phyloP scores from a whole-genome alignment of 1,140 invertebrate species.

The Papilio machaon region DNA sequence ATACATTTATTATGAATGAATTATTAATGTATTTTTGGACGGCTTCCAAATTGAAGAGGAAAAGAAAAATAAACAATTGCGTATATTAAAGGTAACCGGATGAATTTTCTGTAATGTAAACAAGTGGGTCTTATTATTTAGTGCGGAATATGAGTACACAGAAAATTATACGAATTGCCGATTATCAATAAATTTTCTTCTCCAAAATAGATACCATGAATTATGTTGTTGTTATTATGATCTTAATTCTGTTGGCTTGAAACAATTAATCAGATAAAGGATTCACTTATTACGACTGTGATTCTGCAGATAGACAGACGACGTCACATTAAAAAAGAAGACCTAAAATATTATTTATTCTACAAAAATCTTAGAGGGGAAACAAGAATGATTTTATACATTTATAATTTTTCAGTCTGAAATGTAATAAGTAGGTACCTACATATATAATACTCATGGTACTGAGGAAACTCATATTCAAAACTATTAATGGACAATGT shows the following conservation, averaged over 20 bases:
- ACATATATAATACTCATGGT: background rate
- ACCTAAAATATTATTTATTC: too few species aligned
- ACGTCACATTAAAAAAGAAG: background rate
- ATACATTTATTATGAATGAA: constrained; percentile 8
- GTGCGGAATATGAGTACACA: background rate
- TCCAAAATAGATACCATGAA: background rate
- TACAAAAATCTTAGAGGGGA: too few species aligned
- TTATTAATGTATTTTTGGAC: constrained; percentile 6
- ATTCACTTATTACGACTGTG: background rate
- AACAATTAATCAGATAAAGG: background rate
- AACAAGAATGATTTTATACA: too few species aligned
- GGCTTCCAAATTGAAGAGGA: background rate
- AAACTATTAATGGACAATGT: background rate
- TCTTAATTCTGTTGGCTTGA: background rate
- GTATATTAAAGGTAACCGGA: constrained; percentile 3
- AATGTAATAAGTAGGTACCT: background rate
- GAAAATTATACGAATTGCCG: too few species aligned
- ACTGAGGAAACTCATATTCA: background rate
- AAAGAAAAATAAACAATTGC: background rate
- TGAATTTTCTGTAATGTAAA: background rate
- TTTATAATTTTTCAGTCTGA: background rate
- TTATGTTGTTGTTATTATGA: background rate
- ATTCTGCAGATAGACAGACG: background rate
- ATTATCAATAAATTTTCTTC: too few species aligned
- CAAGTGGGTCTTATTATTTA: background rate